Base-by-base conservation (phyloP, 2,113 vertebrate species). In the Eleginops maclovinus region DNA sequence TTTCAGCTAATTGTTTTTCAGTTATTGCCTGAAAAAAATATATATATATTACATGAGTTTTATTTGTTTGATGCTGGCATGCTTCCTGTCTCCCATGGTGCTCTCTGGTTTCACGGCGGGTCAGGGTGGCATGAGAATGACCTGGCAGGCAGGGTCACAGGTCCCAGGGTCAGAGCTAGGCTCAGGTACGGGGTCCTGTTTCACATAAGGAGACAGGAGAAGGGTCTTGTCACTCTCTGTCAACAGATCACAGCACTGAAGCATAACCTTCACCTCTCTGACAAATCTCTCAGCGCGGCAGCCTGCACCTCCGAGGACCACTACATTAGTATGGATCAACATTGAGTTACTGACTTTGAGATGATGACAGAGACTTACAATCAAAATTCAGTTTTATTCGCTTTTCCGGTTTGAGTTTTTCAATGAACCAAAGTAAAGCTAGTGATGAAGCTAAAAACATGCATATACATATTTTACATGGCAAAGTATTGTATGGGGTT, bases 121-220 rank as follows among this genome's bases (percentile, higher is more conserved):
- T 96, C 94, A 96, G 92, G 94, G 94, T 91, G 93, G 87, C 61
- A 79, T 94, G 93, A 90, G 88, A 94, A 91, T 94, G 91, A 94
- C 94, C 89, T 90, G 93, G 94, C 92, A 93, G 94, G 94, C 92
- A 92, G 93, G 93, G 84, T 91, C 91, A 85, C 87, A 92, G 94
- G 94, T 89, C 80, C 60, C 60, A 28, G 86, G 94, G 93, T 93
- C 94, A 85, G 79, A 56, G 59, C 75, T 74, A 85, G 87, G 92
- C 90, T 95, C 93, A 93, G 93, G 89, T 82, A 81, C 88, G 83
- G 66, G 89, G 83, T 95, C 82, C 85, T 85, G 93, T 96, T 94
- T 93, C 94, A 88, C 85, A 84, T 72, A 71, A 84, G 94, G 88
- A 94, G 90, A 94, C 87, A 88, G 91, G 87, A 85, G 86, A 85